Percentiles rank a stretch among this genome's conserved stretches.
Conservation (phyloP, 2,888 invertebrate species). For the Agrotis ipsilon region DNA sequence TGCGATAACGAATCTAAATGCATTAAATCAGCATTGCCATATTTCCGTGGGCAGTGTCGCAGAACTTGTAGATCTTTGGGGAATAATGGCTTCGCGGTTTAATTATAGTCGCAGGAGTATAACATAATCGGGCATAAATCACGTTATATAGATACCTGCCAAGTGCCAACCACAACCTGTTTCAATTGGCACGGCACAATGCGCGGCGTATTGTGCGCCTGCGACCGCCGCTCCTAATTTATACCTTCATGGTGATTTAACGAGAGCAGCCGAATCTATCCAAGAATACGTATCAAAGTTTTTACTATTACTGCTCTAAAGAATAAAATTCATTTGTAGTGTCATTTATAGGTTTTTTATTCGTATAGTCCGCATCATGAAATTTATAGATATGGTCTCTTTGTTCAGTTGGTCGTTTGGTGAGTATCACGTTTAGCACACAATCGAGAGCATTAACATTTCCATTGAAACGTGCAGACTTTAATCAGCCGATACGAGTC, state of each 20-base stretch:
- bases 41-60: slow-evolving; percentile 84
- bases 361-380: slow-evolving; percentile 73
- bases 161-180: slow-evolving; percentile 90
- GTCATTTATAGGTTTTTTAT: slow-evolving; percentile 81
- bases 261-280: slow-evolving; percentile 79
- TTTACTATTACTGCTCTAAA: slow-evolving; percentile 79
- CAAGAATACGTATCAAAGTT: slow-evolving; percentile 80
- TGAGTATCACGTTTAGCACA: slow-evolving; percentile 86
- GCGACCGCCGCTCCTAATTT: slow-evolving; percentile 85
- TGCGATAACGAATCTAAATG: slow-evolving; percentile 72
- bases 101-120: slow-evolving; percentile 86
- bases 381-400: slow-evolving; percentile 85
- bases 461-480: slow-evolving; percentile 82
- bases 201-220: slow-evolving; percentile 80
- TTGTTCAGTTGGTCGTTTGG: slow-evolving; percentile 82
- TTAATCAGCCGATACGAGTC: slow-evolving; percentile 76
- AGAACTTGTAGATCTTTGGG: slow-evolving; percentile 79
- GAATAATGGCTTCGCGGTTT: slow-evolving; percentile 87
- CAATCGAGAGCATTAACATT: slow-evolving; percentile 87
- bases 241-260: slow-evolving; percentile 89
- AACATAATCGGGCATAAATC: slow-evolving; percentile 90
- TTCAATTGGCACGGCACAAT: slow-evolving; percentile 88
- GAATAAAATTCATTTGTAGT: slow-evolving; percentile 84
- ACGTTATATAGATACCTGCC: slow-evolving; percentile 88
- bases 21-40: slow-evolving; percentile 78